These are phyloP conservation scores for Volucella bombylans DNA, from an alignment of 2,888 invertebrate genomes.

Conservation along the genomic window DNA sequence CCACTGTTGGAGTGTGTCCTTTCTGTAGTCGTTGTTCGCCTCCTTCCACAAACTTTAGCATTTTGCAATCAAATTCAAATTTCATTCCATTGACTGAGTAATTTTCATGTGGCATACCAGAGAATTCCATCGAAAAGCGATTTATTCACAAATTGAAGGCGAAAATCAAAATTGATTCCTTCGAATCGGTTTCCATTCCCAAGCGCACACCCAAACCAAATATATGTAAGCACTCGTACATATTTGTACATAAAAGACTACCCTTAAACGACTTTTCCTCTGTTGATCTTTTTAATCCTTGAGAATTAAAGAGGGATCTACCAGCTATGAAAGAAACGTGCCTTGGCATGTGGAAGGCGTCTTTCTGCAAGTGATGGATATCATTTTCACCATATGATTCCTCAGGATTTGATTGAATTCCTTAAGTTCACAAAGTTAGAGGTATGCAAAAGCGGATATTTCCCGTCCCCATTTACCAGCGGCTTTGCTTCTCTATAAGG, in stretches of 20 bases:
- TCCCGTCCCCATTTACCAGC: too few relatives aligned
- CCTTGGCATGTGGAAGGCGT: conserved; percentile 22
- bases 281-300: conserved; percentile 60
- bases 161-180: conserved; percentile 48
- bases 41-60: neutral
- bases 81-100: conserved; percentile 41
- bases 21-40: neutral
- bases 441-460: conserved; percentile 34
- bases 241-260: neutral
- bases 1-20: conserved; percentile 5
- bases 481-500: neutral
- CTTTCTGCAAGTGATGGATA: conserved; percentile 62
- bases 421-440: conserved; percentile 42
- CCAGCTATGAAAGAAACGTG: neutral
- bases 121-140: conserved; percentile 25
- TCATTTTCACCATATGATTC: conserved; percentile 64
- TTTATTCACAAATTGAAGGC: conserved; percentile 33
- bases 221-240: neutral
- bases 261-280: neutral
- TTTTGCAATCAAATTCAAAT: conserved; percentile 36
- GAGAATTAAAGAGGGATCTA: conserved; percentile 6
- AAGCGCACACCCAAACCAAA: too few relatives aligned
- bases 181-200: conserved; percentile 6
- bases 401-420: conserved; percentile 63
- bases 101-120: conserved; percentile 43